Conservation (phyloP, 2,888 invertebrate genomes). For the Biston betularia region DNA sequence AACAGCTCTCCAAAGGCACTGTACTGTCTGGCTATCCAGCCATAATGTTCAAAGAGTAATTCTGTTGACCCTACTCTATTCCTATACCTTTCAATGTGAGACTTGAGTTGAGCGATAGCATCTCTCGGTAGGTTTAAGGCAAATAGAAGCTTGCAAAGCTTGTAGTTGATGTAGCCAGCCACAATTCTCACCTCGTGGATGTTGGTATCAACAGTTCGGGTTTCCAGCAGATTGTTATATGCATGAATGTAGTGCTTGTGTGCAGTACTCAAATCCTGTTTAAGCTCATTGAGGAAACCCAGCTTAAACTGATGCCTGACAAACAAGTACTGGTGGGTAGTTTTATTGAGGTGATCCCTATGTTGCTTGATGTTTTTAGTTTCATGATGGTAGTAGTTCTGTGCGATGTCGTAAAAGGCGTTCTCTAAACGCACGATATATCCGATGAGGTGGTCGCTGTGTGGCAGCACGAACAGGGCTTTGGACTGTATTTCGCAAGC, state of each 20-base stretch:
- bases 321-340: constrained; percentile 95
- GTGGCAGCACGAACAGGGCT: constrained; percentile 96
- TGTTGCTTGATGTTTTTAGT: constrained; percentile 95
- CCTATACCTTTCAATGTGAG: constrained; percentile 96
- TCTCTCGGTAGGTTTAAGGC: constrained; percentile 95
- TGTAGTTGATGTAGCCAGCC: constrained; percentile 98
- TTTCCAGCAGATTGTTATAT: constrained; percentile 95
- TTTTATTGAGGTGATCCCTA: constrained; percentile 95
- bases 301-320: constrained; percentile 99
- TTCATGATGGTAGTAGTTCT: constrained; percentile 96
- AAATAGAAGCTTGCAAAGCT: constrained; percentile 97
- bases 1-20: constrained; percentile 97
- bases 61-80: constrained; percentile 92
- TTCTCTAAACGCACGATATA: constrained; percentile 93
- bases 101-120: constrained; percentile 97
- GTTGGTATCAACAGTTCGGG: constrained; percentile 95
- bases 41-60: constrained; percentile 96
- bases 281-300: constrained; percentile 97
- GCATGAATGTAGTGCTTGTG: constrained; percentile 95
- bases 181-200: constrained; percentile 96
- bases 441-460: constrained; percentile 94
- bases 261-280: constrained; percentile 95
- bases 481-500: constrained; percentile 97
- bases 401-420: constrained; percentile 97
- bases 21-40: constrained; percentile 98